Evolutionary conservation across 2,888 invertebrate genomes (phyloP).

Genomic region (Drosophila austrosaltans): DNA sequence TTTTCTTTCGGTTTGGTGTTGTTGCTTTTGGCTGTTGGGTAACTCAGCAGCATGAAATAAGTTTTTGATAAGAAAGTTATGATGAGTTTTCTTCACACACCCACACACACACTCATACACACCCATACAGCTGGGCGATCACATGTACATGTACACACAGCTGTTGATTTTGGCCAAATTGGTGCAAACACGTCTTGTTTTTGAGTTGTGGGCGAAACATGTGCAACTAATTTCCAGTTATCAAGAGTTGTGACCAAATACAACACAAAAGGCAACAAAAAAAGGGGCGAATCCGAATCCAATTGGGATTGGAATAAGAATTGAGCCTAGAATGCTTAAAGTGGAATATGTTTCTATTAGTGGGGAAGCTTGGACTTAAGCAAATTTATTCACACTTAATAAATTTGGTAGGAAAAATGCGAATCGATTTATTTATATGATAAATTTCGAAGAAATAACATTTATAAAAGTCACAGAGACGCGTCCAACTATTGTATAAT

Average conservation of each 20-base stretch:
- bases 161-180: slow-evolving; percentile 79
- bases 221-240: slow-evolving; percentile 76
- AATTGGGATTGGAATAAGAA: too few relatives aligned
- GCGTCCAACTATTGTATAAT: too few relatives aligned
- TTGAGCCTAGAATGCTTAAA: neutral
- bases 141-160: slow-evolving; percentile 70
- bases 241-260: slow-evolving; percentile 43
- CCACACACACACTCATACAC: slow-evolving; percentile 34
- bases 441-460: too few relatives aligned
- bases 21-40: slow-evolving; percentile 34
- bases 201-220: slow-evolving; percentile 62
- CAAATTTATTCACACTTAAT: too few relatives aligned
- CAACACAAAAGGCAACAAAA: slow-evolving; percentile 11
- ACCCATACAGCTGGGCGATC: slow-evolving; percentile 17
- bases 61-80: slow-evolving; percentile 78
- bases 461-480: too few relatives aligned
- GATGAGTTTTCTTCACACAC: slow-evolving; percentile 69
- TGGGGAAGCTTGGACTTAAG: too few relatives aligned
- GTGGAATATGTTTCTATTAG: too few relatives aligned
- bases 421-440: too few relatives aligned
- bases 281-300: neutral
- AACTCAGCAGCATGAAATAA: slow-evolving; percentile 64
- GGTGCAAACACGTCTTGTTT: slow-evolving; percentile 76
- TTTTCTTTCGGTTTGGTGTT: slow-evolving; percentile 19
- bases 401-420: too few relatives aligned